Percentiles rank a stretch among this genome's conserved stretches.
Conservation (phyloP, 2,113 vertebrate species). For the Tychaedon coryphoeus region DNA sequence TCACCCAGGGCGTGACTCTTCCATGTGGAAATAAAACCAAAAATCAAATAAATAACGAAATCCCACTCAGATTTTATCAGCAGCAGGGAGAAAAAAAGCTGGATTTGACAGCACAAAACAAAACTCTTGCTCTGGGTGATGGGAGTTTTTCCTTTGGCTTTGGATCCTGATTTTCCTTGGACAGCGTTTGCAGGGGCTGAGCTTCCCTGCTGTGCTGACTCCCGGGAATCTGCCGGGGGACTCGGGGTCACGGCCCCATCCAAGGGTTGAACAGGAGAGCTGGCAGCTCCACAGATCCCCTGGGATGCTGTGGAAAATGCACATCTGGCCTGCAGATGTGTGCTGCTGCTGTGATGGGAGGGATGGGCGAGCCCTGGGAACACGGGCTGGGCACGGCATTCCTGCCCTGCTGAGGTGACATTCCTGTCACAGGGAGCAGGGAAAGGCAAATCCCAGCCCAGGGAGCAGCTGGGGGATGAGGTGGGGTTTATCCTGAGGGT, state of each 20-base stretch:
- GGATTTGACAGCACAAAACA: neutral
- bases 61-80: neutral
- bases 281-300: neutral
- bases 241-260: neutral
- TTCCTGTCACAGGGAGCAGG: accelerated
- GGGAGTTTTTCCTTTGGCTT: neutral
- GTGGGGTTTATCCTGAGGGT: neutral
- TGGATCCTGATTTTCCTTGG: accelerated
- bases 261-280: neutral
- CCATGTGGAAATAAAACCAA: neutral
- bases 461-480: neutral
- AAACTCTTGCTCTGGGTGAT: neutral
- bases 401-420: accelerated
- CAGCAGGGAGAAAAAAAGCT: neutral
- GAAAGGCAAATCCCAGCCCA: accelerated
- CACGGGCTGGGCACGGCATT: accelerated
- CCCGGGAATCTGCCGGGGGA: neutral
- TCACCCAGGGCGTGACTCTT: neutral
- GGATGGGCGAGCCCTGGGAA: neutral
- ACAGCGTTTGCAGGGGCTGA: accelerated
- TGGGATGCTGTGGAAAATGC: neutral
- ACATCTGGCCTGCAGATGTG: slow-evolving; percentile 12
- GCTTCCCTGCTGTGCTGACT: neutral
- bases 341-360: accelerated
- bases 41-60: neutral